Conservation (phyloP, 2,888 invertebrate species). For the Sphaeridia pumilis region DNA sequence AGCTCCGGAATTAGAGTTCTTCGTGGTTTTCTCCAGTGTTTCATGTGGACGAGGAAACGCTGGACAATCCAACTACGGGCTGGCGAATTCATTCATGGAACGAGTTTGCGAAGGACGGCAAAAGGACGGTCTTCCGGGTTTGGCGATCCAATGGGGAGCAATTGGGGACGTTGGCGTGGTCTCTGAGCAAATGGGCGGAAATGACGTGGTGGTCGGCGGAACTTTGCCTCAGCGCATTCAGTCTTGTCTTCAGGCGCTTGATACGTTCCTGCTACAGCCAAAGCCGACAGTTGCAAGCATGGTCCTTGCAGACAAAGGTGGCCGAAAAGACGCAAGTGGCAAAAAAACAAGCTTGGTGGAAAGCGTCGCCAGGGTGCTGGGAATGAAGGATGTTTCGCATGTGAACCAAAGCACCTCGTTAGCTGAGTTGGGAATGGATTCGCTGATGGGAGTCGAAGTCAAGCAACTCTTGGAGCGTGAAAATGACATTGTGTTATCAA, state of each 20-base stretch:
- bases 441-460: constrained; percentile 93
- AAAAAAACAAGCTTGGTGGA: constrained; percentile 43
- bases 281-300: constrained; percentile 63
- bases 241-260: constrained; percentile 62
- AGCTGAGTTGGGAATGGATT: constrained; percentile 91
- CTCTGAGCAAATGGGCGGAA: constrained; percentile 45
- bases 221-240: constrained; percentile 74
- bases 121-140: constrained; percentile 42
- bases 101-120: constrained; percentile 44
- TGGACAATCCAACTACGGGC: constrained; percentile 50
- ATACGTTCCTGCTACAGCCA: constrained; percentile 52
- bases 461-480: constrained; percentile 83
- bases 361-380: constrained; percentile 55
- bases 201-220: constrained; percentile 51
- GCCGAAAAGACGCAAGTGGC: constrained; percentile 22
- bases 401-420: constrained; percentile 54
- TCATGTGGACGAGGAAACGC: constrained; percentile 48
- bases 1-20: constrained; percentile 40
- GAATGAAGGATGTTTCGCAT: constrained; percentile 70
- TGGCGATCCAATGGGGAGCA: constrained; percentile 50
- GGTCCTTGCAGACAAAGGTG: constrained; percentile 70
- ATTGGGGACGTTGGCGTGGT: constrained; percentile 50
- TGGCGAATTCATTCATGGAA: constrained; percentile 50
- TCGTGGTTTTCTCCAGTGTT: constrained; percentile 49
- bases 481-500: constrained; percentile 71